phyloP scores from a whole-genome alignment of 1,140 invertebrate species.

The Potamilus streckersoni region DNA sequence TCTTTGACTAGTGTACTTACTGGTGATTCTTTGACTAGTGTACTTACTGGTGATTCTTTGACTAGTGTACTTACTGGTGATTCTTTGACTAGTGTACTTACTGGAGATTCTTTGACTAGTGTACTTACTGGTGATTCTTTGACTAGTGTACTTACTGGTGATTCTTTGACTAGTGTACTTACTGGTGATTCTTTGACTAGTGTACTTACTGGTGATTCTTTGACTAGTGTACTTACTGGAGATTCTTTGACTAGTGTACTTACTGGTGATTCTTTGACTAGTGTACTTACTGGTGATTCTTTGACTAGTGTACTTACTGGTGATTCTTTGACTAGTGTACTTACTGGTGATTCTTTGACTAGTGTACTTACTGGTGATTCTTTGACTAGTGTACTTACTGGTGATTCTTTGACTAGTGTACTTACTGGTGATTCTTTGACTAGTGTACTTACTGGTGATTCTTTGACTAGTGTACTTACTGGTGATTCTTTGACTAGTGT shows the following conservation, averaged over 20 bases:
- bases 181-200: too few relatives aligned
- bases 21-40: neutral
- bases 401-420: neutral
- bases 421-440: slow-evolving; percentile 23
- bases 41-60: slow-evolving; percentile 21
- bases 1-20: too few relatives aligned
- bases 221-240: too few relatives aligned
- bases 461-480: slow-evolving; percentile 6
- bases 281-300: too few relatives aligned
- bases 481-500: slow-evolving; percentile 20
- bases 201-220: slow-evolving; percentile 20
- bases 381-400: too few relatives aligned
- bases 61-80: too few relatives aligned
- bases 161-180: too few relatives aligned
- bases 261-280: slow-evolving; percentile 23
- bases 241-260: neutral
- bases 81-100: slow-evolving; percentile 3
- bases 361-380: slow-evolving; percentile 21
- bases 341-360: too few relatives aligned
- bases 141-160: slow-evolving; percentile 14
- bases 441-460: too few relatives aligned
- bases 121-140: too few relatives aligned
- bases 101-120: slow-evolving; percentile 20
- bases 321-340: slow-evolving; percentile 14
- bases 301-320: slow-evolving; percentile 12